Evolutionary conservation across 2,113 vertebrate species (phyloP).

Genomic region (Pelvicachromis taeniatus): DNA sequence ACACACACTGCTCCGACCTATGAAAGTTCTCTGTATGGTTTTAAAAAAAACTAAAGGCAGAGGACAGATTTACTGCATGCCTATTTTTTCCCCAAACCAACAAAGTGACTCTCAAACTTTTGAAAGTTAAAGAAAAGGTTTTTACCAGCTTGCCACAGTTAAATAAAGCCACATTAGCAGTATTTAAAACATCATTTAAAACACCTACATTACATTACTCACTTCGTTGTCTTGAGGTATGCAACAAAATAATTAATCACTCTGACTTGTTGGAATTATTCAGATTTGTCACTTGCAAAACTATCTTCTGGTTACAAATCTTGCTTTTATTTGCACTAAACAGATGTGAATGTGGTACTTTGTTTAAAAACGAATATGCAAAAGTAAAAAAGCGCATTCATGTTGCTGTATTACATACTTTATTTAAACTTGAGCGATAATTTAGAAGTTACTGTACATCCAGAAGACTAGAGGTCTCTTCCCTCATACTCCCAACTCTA

Average conservation of each 20-base stretch:
- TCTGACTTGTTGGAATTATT: background rate
- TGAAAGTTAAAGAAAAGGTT: constrained; percentile 33
- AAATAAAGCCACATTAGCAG: background rate
- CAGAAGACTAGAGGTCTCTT: background rate
- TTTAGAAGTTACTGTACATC: background rate
- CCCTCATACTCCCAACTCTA: background rate
- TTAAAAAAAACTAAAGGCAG: constrained; percentile 21
- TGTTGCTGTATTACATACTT: background rate
- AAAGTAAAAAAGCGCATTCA: background rate
- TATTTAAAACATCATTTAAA: background rate
- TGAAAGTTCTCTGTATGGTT: constrained; percentile 17
- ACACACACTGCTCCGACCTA: background rate
- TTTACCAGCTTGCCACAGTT: background rate
- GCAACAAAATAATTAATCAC: background rate
- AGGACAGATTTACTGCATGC: background rate
- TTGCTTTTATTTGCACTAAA: background rate
- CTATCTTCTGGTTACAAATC: background rate
- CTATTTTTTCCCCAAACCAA: background rate
- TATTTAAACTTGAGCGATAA: background rate
- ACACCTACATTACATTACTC: background rate
- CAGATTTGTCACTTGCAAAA: background rate
- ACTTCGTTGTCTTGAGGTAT: background rate
- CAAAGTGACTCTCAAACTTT: constrained; percentile 15
- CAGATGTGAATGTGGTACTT: background rate
- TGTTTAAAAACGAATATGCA: background rate